A percentile compares a stretch with the other conserved stretches of the same genome.
Evolutionary conservation across 2,888 invertebrate genomes (phyloP).

Genomic region (Pedicia rivosa): DNA sequence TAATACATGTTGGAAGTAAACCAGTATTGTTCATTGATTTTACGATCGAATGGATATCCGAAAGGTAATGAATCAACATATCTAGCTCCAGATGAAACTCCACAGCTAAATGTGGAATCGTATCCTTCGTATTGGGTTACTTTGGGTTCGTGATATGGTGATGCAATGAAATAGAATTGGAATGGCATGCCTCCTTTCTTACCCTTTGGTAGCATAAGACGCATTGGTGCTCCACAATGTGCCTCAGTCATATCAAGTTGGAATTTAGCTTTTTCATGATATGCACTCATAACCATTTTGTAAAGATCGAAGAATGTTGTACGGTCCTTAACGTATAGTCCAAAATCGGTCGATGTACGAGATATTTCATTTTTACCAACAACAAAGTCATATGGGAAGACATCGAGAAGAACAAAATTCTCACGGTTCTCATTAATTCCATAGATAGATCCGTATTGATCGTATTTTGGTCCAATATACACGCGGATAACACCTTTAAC

Average conservation of each 20-base stretch:
- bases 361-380: slow-evolving; percentile 49
- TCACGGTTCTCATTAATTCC: slow-evolving; percentile 41
- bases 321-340: slow-evolving; percentile 43
- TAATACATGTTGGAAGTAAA: slow-evolving; percentile 50
- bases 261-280: slow-evolving; percentile 35
- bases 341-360: slow-evolving; percentile 49
- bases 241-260: slow-evolving; percentile 37
- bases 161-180: slow-evolving; percentile 45
- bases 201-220: slow-evolving; percentile 56
- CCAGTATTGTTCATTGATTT: slow-evolving; percentile 40
- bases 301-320: slow-evolving; percentile 45
- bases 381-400: slow-evolving; percentile 41
- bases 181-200: slow-evolving; percentile 45
- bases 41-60: slow-evolving; percentile 61
- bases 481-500: slow-evolving; percentile 44
- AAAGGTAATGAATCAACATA: slow-evolving; percentile 44
- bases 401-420: slow-evolving; percentile 47
- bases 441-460: slow-evolving; percentile 37
- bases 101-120: slow-evolving; percentile 34
- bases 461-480: slow-evolving; percentile 53
- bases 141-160: slow-evolving; percentile 35
- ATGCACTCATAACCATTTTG: slow-evolving; percentile 42
- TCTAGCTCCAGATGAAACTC: slow-evolving; percentile 36
- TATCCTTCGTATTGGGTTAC: slow-evolving; percentile 33
- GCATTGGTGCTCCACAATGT: slow-evolving; percentile 52